phyloP scores from a whole-genome alignment of 1,140 invertebrate genomes.

The Zeugodacus cucurbitae region DNA sequence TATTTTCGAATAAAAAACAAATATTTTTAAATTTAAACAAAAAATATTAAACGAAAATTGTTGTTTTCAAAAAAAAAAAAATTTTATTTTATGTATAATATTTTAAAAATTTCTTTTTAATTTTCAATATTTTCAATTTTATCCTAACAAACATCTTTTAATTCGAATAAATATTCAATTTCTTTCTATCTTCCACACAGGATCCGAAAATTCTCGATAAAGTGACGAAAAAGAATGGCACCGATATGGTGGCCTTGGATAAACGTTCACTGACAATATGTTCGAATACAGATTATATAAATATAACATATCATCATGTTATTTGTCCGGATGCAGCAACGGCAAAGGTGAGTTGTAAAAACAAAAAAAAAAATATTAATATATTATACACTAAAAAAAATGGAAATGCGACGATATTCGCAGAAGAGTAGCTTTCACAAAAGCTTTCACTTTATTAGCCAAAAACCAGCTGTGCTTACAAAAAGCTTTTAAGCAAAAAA shows the following conservation, averaged over 20 bases:
- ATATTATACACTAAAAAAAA: not conserved
- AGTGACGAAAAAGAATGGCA: slow-evolving; percentile 81
- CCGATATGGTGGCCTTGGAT: slow-evolving; percentile 78
- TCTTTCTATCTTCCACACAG: slow-evolving; percentile 67
- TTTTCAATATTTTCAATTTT: no score
- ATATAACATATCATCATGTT: slow-evolving; percentile 97
- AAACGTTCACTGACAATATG: slow-evolving; percentile 98
- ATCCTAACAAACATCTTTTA: no score
- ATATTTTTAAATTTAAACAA: no score
- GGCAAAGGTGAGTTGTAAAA: slow-evolving; percentile 80
- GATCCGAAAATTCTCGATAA: slow-evolving; percentile 87
- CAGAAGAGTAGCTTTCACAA: not conserved
- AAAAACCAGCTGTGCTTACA: not conserved
- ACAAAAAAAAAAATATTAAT: not conserved
- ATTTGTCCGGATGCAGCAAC: slow-evolving; percentile 91
- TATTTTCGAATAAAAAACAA: no score
- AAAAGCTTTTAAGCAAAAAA: not conserved
- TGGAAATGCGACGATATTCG: not conserved
- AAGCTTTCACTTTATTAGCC: not conserved
- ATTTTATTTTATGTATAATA: no score
- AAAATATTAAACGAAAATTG: no score
- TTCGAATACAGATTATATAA: slow-evolving; percentile 98
- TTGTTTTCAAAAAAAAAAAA: no score
- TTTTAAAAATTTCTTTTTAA: no score
- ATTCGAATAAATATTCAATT: not conserved